Percentiles rank a stretch among this genome's conserved stretches.
phyloP scores from a whole-genome alignment of 2,113 vertebrate genomes.

The Oryzias melastigma region DNA sequence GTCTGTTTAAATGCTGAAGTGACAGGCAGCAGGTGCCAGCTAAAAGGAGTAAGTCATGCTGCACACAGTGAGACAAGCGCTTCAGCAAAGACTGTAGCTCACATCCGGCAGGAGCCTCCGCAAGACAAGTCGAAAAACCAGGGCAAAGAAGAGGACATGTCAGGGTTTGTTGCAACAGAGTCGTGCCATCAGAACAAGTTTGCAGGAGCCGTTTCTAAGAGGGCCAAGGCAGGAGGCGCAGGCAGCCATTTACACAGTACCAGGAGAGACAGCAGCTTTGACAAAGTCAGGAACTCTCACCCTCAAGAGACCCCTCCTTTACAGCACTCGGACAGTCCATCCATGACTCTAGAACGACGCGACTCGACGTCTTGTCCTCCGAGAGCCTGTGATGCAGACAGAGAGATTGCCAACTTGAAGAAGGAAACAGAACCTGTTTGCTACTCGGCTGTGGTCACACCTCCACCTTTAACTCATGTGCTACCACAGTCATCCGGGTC shows the following conservation, averaged over 20 bases:
- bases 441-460: slow-evolving; percentile 58
- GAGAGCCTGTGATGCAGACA: slow-evolving; percentile 24
- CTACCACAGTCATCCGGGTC: slow-evolving; percentile 21
- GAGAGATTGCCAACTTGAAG: slow-evolving; percentile 34
- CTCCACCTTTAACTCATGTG: slow-evolving; percentile 45
- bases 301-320: background rate
- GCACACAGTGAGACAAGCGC: slow-evolving; percentile 43
- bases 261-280: slow-evolving; percentile 17
- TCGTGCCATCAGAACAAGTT: slow-evolving; percentile 34
- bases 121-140: slow-evolving; percentile 10
- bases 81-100: slow-evolving; percentile 16
- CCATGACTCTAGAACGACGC: slow-evolving; percentile 36
- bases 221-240: slow-evolving; percentile 21
- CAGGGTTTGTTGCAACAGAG: background rate
- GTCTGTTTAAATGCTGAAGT: slow-evolving; percentile 50
- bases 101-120: background rate
- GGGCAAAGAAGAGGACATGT: slow-evolving; percentile 5
- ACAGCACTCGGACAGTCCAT: slow-evolving; percentile 21
- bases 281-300: slow-evolving; percentile 5
- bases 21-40: slow-evolving; percentile 69
- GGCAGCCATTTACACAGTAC: background rate
- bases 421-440: slow-evolving; percentile 54
- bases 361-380: slow-evolving; percentile 12
- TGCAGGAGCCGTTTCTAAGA: slow-evolving; percentile 42
- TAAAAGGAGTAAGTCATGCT: slow-evolving; percentile 54